Percentiles rank a stretch among this genome's conserved stretches.
Evolutionary conservation across 2,888 invertebrate genomes (phyloP).

Genomic region (Ochropleura plecta): DNA sequence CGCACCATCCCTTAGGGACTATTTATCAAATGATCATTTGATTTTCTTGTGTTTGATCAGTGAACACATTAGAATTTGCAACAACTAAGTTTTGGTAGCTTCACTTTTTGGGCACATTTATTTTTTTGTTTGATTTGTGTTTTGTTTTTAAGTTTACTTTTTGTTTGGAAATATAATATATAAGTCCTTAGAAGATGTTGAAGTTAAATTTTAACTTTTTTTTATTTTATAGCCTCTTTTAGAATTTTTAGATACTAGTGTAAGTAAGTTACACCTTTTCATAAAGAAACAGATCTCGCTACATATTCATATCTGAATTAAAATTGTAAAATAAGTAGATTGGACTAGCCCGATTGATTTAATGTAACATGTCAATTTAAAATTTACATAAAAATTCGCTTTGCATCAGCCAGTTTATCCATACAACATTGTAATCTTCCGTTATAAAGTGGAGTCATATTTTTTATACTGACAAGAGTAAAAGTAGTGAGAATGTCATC

Average conservation of each 20-base stretch:
- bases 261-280: background rate
- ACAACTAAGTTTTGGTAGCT: slow-evolving; percentile 80
- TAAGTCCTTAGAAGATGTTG: too few species aligned
- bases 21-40: slow-evolving; percentile 91
- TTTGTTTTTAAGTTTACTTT: background rate
- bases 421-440: slow-evolving; percentile 17
- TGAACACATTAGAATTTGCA: slow-evolving; percentile 90
- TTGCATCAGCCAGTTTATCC: slow-evolving; percentile 20
- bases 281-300: slow-evolving; percentile 20
- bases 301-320: slow-evolving; percentile 44
- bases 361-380: slow-evolving; percentile 54
- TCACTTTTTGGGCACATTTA: slow-evolving; percentile 67
- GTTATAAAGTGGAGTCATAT: slow-evolving; percentile 11
- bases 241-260: background rate
- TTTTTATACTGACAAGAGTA: slow-evolving; percentile 8
- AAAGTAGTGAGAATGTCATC: background rate
- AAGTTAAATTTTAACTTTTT: too few species aligned
- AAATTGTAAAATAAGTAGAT: slow-evolving; percentile 38
- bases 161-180: too few species aligned
- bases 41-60: slow-evolving; percentile 91
- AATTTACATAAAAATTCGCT: slow-evolving; percentile 43
- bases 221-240: background rate
- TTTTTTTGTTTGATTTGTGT: background rate
- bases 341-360: slow-evolving; percentile 49
- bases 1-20: slow-evolving; percentile 81